Evolutionary conservation across 2,888 invertebrate species (phyloP), one percentile per base, ranked within the genome.

Genomic region (Trichopria drosophilae): DNA sequence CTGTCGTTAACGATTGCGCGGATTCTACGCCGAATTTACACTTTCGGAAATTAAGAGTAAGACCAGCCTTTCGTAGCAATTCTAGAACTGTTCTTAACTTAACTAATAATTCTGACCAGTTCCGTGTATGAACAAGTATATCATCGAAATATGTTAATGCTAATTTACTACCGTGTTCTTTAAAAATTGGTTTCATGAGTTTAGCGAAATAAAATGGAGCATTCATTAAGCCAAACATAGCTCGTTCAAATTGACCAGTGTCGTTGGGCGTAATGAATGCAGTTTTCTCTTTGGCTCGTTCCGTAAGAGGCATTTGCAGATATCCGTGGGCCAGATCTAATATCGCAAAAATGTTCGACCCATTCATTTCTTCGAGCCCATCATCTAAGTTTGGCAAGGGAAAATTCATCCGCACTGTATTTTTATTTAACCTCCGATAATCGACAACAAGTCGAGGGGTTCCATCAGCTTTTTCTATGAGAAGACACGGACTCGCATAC

Each of bases 241-340:
- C 62, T 63, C 1, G 66, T 67, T 9, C n/a, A n/a, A n/a, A n/a
- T n/a, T n/a, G n/a, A n/a, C n/a, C n/a, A n/a, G n/a, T n/a, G n/a
- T n/a, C n/a, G n/a, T n/a, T n/a, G n/a, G n/a, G n/a, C n/a, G 66
- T 71, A 5, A 60, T 60, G 34, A 68, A 63, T 18, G 40, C 40
- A 13, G 51, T 51, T 35, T 51, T 51, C 7, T 40, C 22, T 22
- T 36, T 45, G 9, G 51, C 51, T 13, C 10, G 15, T 3, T 46
- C 46, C 1, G 40, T 22, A 28, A 51, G 35, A 15, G 41, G 46
- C 3, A 51, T 46, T n/a, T 51, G 46, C 1, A 51, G 13, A 22
- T 51, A 51, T 3, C 40, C n/a, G n/a, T n/a, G n/a, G n/a, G n/a
- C n/a, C n/a, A n/a, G n/a, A n/a, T n/a, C n/a, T n/a, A n/a, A n/a